Evolutionary conservation across 1,140 invertebrate genomes (phyloP), one percentile per base, ranked within the genome.

Genomic region (Cotesia typhae): DNA sequence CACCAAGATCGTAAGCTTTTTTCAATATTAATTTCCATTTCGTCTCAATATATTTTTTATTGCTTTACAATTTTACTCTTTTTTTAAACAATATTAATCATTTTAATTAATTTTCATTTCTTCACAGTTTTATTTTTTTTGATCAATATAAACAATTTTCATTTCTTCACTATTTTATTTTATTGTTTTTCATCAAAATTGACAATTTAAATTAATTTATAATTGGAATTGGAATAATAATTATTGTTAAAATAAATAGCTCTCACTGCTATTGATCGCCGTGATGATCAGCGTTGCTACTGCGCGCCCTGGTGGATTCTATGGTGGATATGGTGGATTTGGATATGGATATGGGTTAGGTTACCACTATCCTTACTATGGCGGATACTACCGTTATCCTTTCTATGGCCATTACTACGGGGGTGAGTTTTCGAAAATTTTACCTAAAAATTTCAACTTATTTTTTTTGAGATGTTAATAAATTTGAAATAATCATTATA

Each of bases 1-100:
- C 61, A 57, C 73, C 14, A 83, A 82, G 65, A 67, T 83, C 37
- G 82, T 83, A 63, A 83, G 82, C 79, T 6, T 12, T 64, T 35
- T 28, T 28, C 28, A 28, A 28, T 28, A 28, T 28, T 28, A 28
- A 28, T 28, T 28, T 28, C 1, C 1, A 28, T 2, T 28, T 28
- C 28, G 1, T 28, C 28, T 28, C 28, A 28, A 28, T 28, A 28
- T 2, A 28, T 28, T 28, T 28, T 28, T 28, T 28, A 28, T 2
- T 28, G 1, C 28, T 28, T 28, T 28, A 28, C 28, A 28, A 28
- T 28, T 28, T 28, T 28, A 28, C 28, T 28, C 28, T 28, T 28
- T 28, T 28, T 28, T 2, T 28, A 28, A 28, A 28, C 3, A 28
- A 28, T 28, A 28, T 28, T 28, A 28, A 28, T 28, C 28, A 28